Evolutionary conservation across 1,140 invertebrate genomes (phyloP), one percentile per base, ranked within the genome.

Genomic region (Hyles vespertilio): DNA sequence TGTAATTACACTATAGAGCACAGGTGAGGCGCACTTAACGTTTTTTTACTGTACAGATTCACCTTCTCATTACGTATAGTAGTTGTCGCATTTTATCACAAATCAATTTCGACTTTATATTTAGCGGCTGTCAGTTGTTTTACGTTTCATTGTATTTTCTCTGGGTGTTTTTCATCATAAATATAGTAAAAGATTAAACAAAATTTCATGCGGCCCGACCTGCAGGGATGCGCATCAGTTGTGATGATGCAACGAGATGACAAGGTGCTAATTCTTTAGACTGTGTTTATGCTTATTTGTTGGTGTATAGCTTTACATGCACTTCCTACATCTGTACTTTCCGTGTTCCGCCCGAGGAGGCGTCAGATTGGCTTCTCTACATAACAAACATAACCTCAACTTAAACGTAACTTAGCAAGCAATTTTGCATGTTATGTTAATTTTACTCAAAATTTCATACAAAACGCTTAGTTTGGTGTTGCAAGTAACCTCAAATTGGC

Each of bases 121-220:
- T 76, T 72, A 69, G 80, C 84, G 82, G 81, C 79, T 89, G 86
- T 89, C 86, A 89, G 70, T 81, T 88, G 82, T 87, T 89, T 87
- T 87, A 89, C 84, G 81, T 82, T 77, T 77, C 63, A 82, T 57
- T 75, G 58, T 66, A 72, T 74, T 77, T 72, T 73, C 67, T 63
- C 56, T 59, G 63, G 59, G 58, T 66, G 64, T 54, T 65, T 70
- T 67, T 59, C 67, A 62, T 75, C 70, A 77, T 73, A 73, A 72
- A 63, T 73, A 74, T 51, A 46, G 32, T 44, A 72, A 67, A 70
- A 69, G 51, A 74, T 61, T 67, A 62, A 56, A 69, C 58, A 70
- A 64, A 73, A 71, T 80, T 87, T 79, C 75, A 84, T 67, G 83
- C 85, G 65, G 76, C 75, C 75, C 51, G 67, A 64, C 77, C 74